A percentile compares a stretch with the other conserved stretches of the same genome.
phyloP scores from a whole-genome alignment of 2,888 invertebrate genomes.

The Dyspetes luteomarginatus region DNA sequence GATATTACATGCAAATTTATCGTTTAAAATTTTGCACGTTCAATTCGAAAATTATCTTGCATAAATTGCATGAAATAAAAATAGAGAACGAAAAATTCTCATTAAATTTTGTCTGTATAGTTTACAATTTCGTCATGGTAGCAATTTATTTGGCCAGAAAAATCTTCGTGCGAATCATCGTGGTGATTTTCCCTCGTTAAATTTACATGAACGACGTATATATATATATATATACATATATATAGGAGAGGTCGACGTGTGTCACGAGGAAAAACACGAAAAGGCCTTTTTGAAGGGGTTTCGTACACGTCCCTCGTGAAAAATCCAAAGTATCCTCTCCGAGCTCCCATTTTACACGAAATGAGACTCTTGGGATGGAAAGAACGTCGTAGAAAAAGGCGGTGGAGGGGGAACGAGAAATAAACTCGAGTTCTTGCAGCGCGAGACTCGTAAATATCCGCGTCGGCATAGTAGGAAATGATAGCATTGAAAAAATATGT shows the following conservation, averaged over 20 bases:
- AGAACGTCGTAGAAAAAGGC: constrained; percentile 31
- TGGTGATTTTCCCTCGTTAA: constrained; percentile 46
- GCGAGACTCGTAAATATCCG: constrained; percentile 35
- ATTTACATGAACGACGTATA: constrained; percentile 63
- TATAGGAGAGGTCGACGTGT: constrained; percentile 2
- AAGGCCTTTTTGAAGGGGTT: no score
- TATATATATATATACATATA: no score
- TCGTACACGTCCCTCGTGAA: constrained; percentile 38
- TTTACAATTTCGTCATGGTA: background rate
- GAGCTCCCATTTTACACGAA: constrained; percentile 38
- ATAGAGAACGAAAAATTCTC: background rate
- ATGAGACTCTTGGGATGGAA: constrained; percentile 55
- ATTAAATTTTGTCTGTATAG: background rate
- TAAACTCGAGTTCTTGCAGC: constrained; percentile 41
- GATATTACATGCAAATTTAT: constrained; percentile 10
- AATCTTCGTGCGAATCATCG: background rate
- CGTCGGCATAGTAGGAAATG: no score
- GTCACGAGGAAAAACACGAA: constrained; percentile 39
- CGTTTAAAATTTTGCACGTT: background rate
- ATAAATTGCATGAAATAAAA: background rate
- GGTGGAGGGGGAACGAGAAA: no score
- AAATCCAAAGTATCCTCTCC: constrained; percentile 46
- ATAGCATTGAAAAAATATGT: constrained; percentile 39
- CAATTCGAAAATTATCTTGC: background rate
- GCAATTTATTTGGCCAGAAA: background rate